Percentiles rank a stretch among this genome's conserved stretches.
Conservation (phyloP, 2,797 vertebrate species). For the Anguilla anguilla region DNA sequence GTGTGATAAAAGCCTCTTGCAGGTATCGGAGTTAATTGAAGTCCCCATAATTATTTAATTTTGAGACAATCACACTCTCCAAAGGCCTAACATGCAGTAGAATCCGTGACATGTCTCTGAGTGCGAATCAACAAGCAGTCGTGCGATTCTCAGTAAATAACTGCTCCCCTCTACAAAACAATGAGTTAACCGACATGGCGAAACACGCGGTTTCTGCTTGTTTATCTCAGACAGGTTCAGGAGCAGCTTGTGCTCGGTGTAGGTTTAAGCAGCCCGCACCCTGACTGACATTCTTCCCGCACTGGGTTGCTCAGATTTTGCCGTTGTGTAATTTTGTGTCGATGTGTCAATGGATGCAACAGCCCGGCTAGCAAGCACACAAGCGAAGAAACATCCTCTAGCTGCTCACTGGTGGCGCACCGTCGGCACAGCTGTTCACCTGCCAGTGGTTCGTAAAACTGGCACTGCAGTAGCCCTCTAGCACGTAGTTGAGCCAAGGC, state of each 20-base stretch:
- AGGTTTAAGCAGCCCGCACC: neutral
- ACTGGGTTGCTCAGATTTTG: neutral
- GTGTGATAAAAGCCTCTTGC: neutral
- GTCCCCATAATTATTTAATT: constrained; percentile 1
- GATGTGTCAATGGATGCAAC: neutral
- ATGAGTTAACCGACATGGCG: neutral
- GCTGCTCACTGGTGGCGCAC: too few relatives aligned
- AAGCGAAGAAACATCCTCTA: too few relatives aligned
- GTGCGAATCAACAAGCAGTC: neutral
- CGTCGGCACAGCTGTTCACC: too few relatives aligned
- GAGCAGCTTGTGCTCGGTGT: neutral
- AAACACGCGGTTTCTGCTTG: neutral
- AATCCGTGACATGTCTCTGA: neutral
- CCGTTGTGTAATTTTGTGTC: neutral
- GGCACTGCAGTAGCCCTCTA: too few relatives aligned
- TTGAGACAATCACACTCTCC: neutral
- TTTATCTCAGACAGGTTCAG: neutral
- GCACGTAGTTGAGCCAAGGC: too few relatives aligned
- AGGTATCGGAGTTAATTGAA: neutral
- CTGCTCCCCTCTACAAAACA: neutral
- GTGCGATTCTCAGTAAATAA: neutral
- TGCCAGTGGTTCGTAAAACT: too few relatives aligned
- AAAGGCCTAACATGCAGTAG: neutral
- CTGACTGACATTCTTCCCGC: neutral
- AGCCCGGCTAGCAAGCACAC: neutral